Evolutionary conservation across 2,113 vertebrate species (phyloP).

Genomic region (Nymphicus hollandicus): DNA sequence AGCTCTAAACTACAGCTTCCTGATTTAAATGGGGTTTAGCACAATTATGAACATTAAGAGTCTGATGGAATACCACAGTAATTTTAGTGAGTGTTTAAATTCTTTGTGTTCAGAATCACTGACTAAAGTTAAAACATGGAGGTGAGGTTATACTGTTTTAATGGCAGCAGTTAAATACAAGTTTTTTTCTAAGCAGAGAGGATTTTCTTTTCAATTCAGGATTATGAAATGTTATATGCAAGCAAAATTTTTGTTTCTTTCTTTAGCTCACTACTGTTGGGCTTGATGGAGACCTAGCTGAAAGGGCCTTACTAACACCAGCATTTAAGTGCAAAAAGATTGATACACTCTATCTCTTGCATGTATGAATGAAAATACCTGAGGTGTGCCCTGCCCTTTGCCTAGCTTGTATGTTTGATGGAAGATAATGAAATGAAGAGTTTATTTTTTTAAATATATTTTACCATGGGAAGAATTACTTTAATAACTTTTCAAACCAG

Average conservation of each 20-base stretch:
- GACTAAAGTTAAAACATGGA: not conserved
- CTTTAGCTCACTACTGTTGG: constrained; percentile 56
- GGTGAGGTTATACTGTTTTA: constrained; percentile 41
- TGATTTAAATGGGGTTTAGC: constrained; percentile 3
- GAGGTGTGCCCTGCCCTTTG: constrained; percentile 50
- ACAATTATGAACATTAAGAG: constrained; percentile 28
- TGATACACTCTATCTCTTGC: not conserved
- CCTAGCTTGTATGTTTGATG: constrained; percentile 43
- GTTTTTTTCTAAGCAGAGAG: constrained; percentile 12
- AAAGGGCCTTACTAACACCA: constrained; percentile 66
- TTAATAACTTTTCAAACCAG: constrained; percentile 63
- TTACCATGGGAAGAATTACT: constrained; percentile 61
- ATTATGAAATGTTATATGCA: constrained; percentile 35
- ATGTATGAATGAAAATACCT: constrained; percentile 50
- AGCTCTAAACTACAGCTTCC: constrained; percentile 45
- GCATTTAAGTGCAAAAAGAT: constrained; percentile 38
- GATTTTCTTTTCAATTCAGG: constrained; percentile 29
- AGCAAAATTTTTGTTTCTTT: constrained; percentile 46
- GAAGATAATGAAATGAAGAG: constrained; percentile 66
- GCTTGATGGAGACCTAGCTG: constrained; percentile 42
- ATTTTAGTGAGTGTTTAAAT: constrained; percentile 36
- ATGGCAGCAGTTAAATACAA: constrained; percentile 27
- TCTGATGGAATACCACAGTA: constrained; percentile 36
- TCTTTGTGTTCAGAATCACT: constrained; percentile 29
- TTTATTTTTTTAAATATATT: constrained; percentile 79